A percentile compares a stretch with the other conserved stretches of the same genome.
Conservation (phyloP, 2,888 invertebrate species). For the Artemia sp. region DNA sequence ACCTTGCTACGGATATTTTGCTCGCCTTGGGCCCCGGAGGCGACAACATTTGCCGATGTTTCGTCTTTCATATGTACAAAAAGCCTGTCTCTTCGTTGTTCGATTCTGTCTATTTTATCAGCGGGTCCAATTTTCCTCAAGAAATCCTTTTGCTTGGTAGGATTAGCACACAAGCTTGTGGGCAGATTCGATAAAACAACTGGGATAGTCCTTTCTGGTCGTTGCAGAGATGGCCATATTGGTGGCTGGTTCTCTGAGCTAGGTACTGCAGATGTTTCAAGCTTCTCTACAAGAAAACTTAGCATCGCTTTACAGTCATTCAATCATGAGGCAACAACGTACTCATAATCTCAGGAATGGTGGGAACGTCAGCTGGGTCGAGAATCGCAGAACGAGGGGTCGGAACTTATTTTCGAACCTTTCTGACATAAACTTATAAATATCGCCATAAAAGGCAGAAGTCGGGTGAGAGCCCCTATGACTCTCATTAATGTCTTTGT, state of each 20-base stretch:
- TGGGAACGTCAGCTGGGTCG: slow-evolving; percentile 1
- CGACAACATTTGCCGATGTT: too few species aligned
- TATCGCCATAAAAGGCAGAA: slow-evolving; percentile 7
- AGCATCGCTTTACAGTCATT: slow-evolving; percentile 10
- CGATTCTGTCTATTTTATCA: too few species aligned
- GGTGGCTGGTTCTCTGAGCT: slow-evolving; percentile 13
- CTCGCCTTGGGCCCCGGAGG: too few species aligned
- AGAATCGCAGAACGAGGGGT: slow-evolving; percentile 13
- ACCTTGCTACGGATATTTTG: too few species aligned
- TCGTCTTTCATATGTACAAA: too few species aligned
- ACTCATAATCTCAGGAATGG: slow-evolving; percentile 10
- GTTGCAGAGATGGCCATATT: background rate
- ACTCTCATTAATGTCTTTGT: slow-evolving; percentile 9
- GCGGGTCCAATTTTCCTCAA: too few species aligned
- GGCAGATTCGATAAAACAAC: slow-evolving; percentile 13
- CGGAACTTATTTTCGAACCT: slow-evolving; percentile 1
- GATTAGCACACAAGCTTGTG: too few species aligned
- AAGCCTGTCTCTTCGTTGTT: too few species aligned
- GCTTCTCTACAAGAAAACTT: slow-evolving; percentile 10
- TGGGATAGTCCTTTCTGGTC: slow-evolving; percentile 13
- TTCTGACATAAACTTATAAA: background rate
- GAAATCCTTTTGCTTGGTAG: too few species aligned
- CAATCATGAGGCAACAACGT: slow-evolving; percentile 10
- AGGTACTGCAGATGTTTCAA: too few species aligned
- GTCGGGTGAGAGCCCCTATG: slow-evolving; percentile 13